These are phyloP conservation scores for Lytechinus variegatus DNA, from an alignment of 35 echinoderm and acorn worm species.

Conservation along the genomic window DNA sequence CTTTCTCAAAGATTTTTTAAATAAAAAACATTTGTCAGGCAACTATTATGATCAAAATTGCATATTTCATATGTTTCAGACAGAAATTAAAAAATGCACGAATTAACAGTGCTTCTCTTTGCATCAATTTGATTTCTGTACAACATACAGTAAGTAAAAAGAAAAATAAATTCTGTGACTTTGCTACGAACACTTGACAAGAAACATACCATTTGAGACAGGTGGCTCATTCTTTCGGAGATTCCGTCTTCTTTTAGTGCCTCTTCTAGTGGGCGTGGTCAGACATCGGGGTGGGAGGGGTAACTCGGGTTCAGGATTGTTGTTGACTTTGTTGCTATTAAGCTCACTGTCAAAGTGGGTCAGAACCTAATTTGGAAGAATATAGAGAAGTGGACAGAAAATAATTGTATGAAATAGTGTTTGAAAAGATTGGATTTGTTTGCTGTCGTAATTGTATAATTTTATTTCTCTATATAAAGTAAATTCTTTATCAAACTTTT, in stretches of 20 bases:
- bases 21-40: too few species aligned
- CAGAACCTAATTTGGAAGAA: slow-evolving; percentile 47
- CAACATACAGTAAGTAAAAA: background rate
- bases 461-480: too few species aligned
- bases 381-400: too few species aligned
- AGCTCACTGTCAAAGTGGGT: slow-evolving; percentile 48
- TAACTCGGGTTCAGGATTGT: slow-evolving; percentile 33
- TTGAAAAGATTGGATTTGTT: background rate
- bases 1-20: too few species aligned
- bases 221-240: slow-evolving; percentile 61
- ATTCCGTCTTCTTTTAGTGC: slow-evolving; percentile 63
- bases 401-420: too few species aligned
- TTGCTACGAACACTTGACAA: background rate
- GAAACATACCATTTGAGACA: slow-evolving; percentile 55
- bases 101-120: too few species aligned
- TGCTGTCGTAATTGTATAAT: too few species aligned
- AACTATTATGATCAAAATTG: too few species aligned
- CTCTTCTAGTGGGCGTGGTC: slow-evolving; percentile 61
- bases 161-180: background rate
- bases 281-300: slow-evolving; percentile 47
- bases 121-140: background rate
- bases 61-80: too few species aligned
- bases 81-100: too few species aligned
- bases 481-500: too few species aligned
- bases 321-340: slow-evolving; percentile 62